A percentile compares a stretch with the other conserved stretches of the same genome.
These are phyloP conservation scores for Drosophila auraria DNA, from an alignment of 1,140 invertebrate species.

Conservation along the genomic window DNA sequence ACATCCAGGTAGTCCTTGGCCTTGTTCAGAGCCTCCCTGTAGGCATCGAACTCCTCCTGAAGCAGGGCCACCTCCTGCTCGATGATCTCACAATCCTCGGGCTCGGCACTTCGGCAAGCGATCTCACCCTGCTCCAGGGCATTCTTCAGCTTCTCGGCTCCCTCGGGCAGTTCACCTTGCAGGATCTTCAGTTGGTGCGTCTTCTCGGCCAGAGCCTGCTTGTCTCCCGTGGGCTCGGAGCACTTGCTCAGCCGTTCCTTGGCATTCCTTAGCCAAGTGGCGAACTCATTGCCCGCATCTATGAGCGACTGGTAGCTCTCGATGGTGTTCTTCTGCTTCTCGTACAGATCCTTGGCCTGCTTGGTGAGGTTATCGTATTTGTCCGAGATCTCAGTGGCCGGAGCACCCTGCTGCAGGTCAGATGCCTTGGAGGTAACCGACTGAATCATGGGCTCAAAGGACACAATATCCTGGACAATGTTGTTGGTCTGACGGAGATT, in stretches of 20 bases:
- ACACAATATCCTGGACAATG: slow-evolving; percentile 97
- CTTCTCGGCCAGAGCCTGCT: slow-evolving; percentile 94
- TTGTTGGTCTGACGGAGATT: slow-evolving; percentile 95
- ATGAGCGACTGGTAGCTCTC: slow-evolving; percentile 96
- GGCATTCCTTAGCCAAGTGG: slow-evolving; percentile 95
- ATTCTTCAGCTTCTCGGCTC: slow-evolving; percentile 92
- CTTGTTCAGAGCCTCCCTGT: slow-evolving; percentile 91
- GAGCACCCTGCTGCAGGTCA: slow-evolving; percentile 93
- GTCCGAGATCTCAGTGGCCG: slow-evolving; percentile 94
- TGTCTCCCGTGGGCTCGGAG: slow-evolving; percentile 97
- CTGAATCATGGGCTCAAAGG: slow-evolving; percentile 97
- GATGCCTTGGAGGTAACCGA: slow-evolving; percentile 96
- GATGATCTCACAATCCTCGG: slow-evolving; percentile 95
- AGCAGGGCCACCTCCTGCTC: slow-evolving; percentile 95
- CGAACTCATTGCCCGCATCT: slow-evolving; percentile 95
- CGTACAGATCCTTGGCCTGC: slow-evolving; percentile 95
- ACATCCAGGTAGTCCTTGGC: slow-evolving; percentile 94
- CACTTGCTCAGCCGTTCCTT: slow-evolving; percentile 96
- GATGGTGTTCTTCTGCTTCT: slow-evolving; percentile 95
- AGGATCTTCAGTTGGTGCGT: slow-evolving; percentile 93
- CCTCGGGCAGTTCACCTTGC: slow-evolving; percentile 92
- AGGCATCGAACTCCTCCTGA: slow-evolving; percentile 94
- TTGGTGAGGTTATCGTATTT: slow-evolving; percentile 96
- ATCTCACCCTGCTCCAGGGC: slow-evolving; percentile 93
- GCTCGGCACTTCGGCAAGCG: slow-evolving; percentile 92